Evolutionary conservation across 2,888 invertebrate species (phyloP).

Genomic region (Pristionchus entomophagus): DNA sequence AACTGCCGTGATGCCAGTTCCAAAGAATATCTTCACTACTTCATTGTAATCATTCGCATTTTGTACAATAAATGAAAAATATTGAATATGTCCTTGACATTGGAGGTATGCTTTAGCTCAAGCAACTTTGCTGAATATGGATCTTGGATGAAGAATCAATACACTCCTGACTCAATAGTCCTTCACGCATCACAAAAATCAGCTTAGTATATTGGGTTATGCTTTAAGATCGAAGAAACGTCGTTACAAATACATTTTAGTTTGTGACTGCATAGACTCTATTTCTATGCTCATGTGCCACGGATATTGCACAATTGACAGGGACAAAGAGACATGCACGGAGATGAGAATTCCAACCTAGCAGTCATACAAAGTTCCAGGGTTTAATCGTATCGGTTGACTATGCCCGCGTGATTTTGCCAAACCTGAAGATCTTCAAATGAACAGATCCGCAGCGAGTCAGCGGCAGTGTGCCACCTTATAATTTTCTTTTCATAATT

Average conservation of each 20-base stretch:
- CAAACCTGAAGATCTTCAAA: too few relatives aligned
- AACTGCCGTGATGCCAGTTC: background rate
- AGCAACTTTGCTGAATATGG: too few relatives aligned
- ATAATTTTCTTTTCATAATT: too few relatives aligned
- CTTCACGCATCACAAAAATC: too few relatives aligned
- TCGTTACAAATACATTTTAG: background rate
- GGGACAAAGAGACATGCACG: background rate
- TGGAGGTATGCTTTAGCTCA: too few relatives aligned
- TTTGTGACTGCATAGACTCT: background rate
- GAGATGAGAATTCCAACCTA: background rate
- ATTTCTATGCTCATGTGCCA: background rate
- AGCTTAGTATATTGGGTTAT: too few relatives aligned
- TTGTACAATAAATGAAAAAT: too few relatives aligned
- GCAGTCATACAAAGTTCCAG: background rate
- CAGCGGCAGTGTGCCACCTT: background rate
- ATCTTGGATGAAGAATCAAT: too few relatives aligned
- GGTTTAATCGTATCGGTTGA: too few relatives aligned
- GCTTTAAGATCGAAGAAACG: background rate
- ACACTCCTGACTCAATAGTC: too few relatives aligned
- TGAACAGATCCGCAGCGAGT: background rate
- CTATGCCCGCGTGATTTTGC: too few relatives aligned
- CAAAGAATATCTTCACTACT: background rate
- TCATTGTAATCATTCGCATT: background rate
- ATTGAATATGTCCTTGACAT: too few relatives aligned
- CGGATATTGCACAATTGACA: background rate